Conservation (phyloP, 1,140 invertebrate species). For the Thaumetopoea pityocampa region DNA sequence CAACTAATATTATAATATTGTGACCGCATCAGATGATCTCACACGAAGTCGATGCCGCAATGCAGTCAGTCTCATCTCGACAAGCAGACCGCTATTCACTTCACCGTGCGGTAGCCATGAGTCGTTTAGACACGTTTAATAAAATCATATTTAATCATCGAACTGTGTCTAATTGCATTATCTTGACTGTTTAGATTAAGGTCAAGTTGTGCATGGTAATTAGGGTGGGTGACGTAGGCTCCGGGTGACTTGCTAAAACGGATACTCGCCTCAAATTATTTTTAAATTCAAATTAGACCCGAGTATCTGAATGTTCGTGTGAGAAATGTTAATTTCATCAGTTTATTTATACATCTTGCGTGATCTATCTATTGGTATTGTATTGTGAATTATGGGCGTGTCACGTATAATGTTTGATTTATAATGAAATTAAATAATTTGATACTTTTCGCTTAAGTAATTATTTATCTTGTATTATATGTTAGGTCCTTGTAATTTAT, state of each 20-base stretch:
- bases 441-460: too few relatives aligned
- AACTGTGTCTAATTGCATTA: slow-evolving; percentile 19
- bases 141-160: slow-evolving; percentile 17
- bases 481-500: too few relatives aligned
- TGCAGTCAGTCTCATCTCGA: slow-evolving; percentile 31
- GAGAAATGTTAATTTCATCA: slow-evolving; percentile 14
- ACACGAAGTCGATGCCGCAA: slow-evolving; percentile 29
- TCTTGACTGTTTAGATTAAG: slow-evolving; percentile 22
- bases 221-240: slow-evolving; percentile 16
- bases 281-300: slow-evolving; percentile 24
- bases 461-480: too few relatives aligned
- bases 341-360: slow-evolving; percentile 11
- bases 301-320: slow-evolving; percentile 7
- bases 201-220: slow-evolving; percentile 22
- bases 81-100: slow-evolving; percentile 28
- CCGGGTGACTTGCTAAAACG: slow-evolving; percentile 18
- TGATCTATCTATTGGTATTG: slow-evolving; percentile 2
- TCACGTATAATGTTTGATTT: slow-evolving; percentile 5
- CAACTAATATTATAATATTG: too few relatives aligned
- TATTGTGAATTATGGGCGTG: too few relatives aligned
- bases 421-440: too few relatives aligned
- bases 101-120: slow-evolving; percentile 7
- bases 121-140: slow-evolving; percentile 17
- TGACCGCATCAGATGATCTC: slow-evolving; percentile 13
- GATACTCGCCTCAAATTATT: slow-evolving; percentile 8